Base-by-base conservation (phyloP, 2,888 invertebrate species). In the Danaus chrysippus region DNA sequence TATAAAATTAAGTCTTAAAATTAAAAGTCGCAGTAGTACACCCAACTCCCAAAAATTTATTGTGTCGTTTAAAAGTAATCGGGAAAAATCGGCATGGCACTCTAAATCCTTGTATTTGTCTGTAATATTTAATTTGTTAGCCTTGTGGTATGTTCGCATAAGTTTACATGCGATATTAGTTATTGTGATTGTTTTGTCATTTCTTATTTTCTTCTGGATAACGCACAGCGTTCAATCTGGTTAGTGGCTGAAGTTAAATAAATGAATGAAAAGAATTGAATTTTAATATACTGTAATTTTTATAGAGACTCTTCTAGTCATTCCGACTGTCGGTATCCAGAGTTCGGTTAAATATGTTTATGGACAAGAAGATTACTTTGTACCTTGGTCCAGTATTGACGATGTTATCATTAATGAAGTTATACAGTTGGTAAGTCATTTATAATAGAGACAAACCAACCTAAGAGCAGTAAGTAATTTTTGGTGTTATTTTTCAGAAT, bases 331-430 rank as follows among this genome's bases (percentile, higher is more conserved):
- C 15, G 91, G 91, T 1, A 81, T 91, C 52, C 90, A 91, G 67
- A 84, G 81, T 68, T 81, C 89, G 3, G 78, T 86, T 1, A 86
- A 89, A 63, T 91, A 87, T 86, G 85, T 89, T 1, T 81, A 73
- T 65, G 88, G 90, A 1, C 73, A 76, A 69, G 84, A 88, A 71
- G 82, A 86, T 58, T 76, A 76, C 13, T 91, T 87, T 69, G 77
- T 91, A 3, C 80, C 88, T 13, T 91, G 91, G 91, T 70, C 81
- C 8, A 79, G 75, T 67, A 79, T 91, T 65, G 86, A 90, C 70
- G 90, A 90, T 77, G 79, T 91, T 49, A 84, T 91, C 34, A 91
- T 91, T 43, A 90, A 91, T 78, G 91, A 91, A 84, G 91, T 91
- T 57, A 81, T 91, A 56, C 84, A 87, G 76, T 73, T 86, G 79